These are phyloP conservation scores for Drosophila elegans DNA, from an alignment of 1,140 invertebrate genomes.

Conservation along the genomic window DNA sequence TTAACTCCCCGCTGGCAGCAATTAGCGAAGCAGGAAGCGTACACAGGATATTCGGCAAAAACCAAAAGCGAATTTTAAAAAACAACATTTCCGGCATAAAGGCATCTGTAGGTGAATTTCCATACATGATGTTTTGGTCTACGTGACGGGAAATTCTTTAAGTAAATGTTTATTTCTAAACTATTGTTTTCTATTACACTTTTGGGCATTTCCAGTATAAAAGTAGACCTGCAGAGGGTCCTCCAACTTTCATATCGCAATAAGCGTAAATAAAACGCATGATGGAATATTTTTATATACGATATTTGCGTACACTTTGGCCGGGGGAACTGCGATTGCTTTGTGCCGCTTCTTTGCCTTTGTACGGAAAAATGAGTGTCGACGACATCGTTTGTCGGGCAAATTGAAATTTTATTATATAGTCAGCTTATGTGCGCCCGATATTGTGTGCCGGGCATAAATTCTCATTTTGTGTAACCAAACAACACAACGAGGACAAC, in stretches of 20 bases:
- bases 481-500: conserved; percentile 32
- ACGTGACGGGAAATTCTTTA: no score
- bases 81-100: background rate
- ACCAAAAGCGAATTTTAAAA: background rate
- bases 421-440: conserved; percentile 59
- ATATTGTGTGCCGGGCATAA: conserved; percentile 48
- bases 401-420: conserved; percentile 56
- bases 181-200: no score
- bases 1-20: conserved; percentile 3
- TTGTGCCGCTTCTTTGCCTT: conserved; percentile 25
- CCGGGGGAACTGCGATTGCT: conserved; percentile 31
- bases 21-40: conserved; percentile 1
- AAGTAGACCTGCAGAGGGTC: background rate
- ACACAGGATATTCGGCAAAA: background rate
- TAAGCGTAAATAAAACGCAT: conserved; percentile 36
- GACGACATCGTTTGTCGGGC: conserved; percentile 51
- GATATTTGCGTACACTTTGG: conserved; percentile 31
- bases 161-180: no score
- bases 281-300: conserved; percentile 41
- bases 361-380: conserved; percentile 35
- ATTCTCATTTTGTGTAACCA: conserved; percentile 78
- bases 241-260: conserved; percentile 27
- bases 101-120: background rate
- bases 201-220: no score
- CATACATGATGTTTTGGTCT: background rate